Percentiles rank a stretch among this genome's conserved stretches.
phyloP scores from a whole-genome alignment of 2,888 invertebrate genomes.

The Ceramica pisi region DNA sequence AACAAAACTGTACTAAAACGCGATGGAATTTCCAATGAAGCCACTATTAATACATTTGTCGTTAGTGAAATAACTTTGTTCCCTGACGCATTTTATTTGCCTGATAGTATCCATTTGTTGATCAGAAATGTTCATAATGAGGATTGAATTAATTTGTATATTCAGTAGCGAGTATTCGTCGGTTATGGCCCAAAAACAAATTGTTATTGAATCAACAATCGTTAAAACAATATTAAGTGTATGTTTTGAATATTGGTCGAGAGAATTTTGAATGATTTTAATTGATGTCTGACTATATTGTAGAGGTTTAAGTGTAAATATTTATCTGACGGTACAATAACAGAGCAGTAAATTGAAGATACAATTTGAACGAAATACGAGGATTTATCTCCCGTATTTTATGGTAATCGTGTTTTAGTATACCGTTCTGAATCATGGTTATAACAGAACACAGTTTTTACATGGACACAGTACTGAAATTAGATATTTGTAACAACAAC shows the following conservation, averaged over 20 bases:
- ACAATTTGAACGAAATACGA: constrained; percentile 33
- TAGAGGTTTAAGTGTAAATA: constrained; percentile 48
- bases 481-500: constrained; percentile 13
- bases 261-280: constrained; percentile 38
- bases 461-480: constrained; percentile 21
- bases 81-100: constrained; percentile 56
- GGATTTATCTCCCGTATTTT: constrained; percentile 46
- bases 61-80: constrained; percentile 53
- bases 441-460: constrained; percentile 27
- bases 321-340: constrained; percentile 46
- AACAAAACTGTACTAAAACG: constrained; percentile 49
- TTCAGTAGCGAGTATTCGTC: constrained; percentile 20
- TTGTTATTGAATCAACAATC: constrained; percentile 47
- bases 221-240: constrained; percentile 44
- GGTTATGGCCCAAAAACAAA: constrained; percentile 40
- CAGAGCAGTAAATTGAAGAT: constrained; percentile 44
- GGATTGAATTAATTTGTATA: constrained; percentile 67
- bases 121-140: constrained; percentile 63
- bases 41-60: constrained; percentile 46
- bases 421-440: constrained; percentile 40
- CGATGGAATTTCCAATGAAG: constrained; percentile 53
- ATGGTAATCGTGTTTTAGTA: constrained; percentile 56
- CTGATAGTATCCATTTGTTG: constrained; percentile 64
- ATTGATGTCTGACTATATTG: constrained; percentile 37
- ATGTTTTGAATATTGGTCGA: constrained; percentile 42